phyloP scores from a whole-genome alignment of 2,888 invertebrate genomes.

The Habrosyne pyritoides region DNA sequence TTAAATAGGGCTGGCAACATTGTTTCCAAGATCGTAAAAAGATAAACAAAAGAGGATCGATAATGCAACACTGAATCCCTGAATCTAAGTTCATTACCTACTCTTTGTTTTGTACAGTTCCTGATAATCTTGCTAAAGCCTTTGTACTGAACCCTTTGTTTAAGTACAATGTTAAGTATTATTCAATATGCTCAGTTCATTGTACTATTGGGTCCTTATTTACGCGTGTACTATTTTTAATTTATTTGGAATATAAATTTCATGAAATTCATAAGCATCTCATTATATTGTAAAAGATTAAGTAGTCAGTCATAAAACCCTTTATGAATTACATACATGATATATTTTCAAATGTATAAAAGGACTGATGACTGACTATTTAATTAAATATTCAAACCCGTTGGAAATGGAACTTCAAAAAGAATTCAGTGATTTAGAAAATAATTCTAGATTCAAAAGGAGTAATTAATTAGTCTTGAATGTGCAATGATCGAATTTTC shows the following conservation, averaged over 20 bases:
- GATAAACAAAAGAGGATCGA: slow-evolving; percentile 37
- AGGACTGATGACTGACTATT: neutral
- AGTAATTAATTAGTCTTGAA: neutral
- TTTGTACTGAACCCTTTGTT: slow-evolving; percentile 10
- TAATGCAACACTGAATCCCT: slow-evolving; percentile 28
- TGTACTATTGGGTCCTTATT: neutral
- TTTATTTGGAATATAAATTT: neutral
- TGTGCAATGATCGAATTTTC: neutral
- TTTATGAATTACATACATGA: neutral
- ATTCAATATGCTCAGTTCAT: slow-evolving; percentile 6
- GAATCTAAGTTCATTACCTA: slow-evolving; percentile 24
- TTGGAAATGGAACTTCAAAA: neutral
- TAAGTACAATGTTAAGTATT: slow-evolving; percentile 12
- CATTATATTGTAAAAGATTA: too few relatives aligned
- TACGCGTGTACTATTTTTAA: neutral
- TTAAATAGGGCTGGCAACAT: slow-evolving; percentile 14
- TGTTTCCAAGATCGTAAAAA: slow-evolving; percentile 13
- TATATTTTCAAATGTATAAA: neutral
- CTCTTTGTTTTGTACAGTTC: slow-evolving; percentile 4
- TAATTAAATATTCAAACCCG: neutral
- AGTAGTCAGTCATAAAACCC: too few relatives aligned
- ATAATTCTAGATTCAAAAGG: neutral
- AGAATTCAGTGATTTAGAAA: neutral
- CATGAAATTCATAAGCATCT: too few relatives aligned
- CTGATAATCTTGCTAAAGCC: slow-evolving; percentile 13